Conservation (phyloP, 1,140 invertebrate genomes). For the Drosophila kikkawai region DNA sequence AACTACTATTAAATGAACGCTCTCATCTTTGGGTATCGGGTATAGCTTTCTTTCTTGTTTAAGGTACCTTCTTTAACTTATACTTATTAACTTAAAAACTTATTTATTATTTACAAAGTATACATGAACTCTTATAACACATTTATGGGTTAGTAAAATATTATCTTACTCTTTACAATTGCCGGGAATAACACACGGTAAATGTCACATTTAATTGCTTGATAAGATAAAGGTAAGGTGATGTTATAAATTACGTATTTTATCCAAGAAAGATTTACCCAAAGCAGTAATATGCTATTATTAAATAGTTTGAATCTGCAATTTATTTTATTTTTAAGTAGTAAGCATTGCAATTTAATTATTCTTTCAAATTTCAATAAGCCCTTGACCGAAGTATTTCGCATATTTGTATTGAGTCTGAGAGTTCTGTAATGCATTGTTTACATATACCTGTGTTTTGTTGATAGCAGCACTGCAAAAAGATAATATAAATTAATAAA, state of each 20-base stretch:
- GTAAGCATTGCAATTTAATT: neutral
- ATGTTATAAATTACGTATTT: neutral
- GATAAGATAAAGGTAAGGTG: constrained; percentile 10
- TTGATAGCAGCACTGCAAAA: constrained; percentile 2
- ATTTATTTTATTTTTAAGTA: neutral
- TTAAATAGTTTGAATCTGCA: neutral
- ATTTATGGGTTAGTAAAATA: neutral
- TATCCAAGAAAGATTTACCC: neutral
- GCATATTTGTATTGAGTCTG: neutral
- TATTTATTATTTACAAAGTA: neutral
- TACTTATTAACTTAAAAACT: too few relatives aligned
- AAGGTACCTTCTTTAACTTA: too few relatives aligned
- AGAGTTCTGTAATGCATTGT: neutral
- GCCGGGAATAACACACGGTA: neutral
- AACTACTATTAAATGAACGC: too few relatives aligned
- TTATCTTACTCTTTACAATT: neutral
- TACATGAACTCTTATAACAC: neutral
- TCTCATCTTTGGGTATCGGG: too few relatives aligned
- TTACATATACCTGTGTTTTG: neutral
- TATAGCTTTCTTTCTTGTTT: too few relatives aligned
- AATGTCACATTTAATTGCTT: constrained; percentile 8
- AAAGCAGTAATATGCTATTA: neutral
- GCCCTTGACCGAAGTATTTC: neutral
- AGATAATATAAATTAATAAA: constrained; percentile 26
- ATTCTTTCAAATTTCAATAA: neutral